phyloP scores from a whole-genome alignment of 2,888 invertebrate genomes.

The Nomada fucata region DNA sequence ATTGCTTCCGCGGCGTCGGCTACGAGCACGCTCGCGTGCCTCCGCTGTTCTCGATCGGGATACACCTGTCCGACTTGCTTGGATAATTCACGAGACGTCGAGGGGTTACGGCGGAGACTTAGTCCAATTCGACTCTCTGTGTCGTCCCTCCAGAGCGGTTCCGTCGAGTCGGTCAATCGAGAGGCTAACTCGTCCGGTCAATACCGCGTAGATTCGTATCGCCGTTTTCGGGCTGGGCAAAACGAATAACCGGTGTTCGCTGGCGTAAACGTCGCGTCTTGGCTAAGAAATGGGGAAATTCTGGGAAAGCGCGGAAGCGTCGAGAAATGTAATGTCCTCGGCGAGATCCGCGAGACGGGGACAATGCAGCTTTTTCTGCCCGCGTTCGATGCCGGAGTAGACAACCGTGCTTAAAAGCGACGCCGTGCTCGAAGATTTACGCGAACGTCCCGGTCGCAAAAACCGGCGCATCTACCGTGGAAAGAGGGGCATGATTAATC shows the following conservation, averaged over 20 bases:
- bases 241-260: background rate
- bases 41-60: background rate
- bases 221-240: background rate
- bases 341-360: constrained; percentile 21
- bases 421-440: constrained; percentile 64
- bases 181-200: background rate
- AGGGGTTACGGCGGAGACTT: background rate
- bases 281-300: constrained; percentile 36
- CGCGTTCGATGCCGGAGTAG: constrained; percentile 46
- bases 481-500: constrained; percentile 52
- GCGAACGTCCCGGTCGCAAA: constrained; percentile 46
- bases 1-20: constrained; percentile 21
- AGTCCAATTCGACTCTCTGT: background rate
- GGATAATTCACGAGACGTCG: background rate
- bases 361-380: constrained; percentile 30
- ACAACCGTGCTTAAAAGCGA: constrained; percentile 50
- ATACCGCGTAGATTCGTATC: no score
- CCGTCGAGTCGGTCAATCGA: background rate
- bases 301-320: background rate
- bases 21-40: background rate
- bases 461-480: constrained; percentile 36
- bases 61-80: background rate
- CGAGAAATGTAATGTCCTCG: constrained; percentile 53
- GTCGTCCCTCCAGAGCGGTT: background rate
- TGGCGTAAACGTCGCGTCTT: background rate